phyloP scores from a whole-genome alignment of 2,113 vertebrate genomes.

The Todiramphus chloris region DNA sequence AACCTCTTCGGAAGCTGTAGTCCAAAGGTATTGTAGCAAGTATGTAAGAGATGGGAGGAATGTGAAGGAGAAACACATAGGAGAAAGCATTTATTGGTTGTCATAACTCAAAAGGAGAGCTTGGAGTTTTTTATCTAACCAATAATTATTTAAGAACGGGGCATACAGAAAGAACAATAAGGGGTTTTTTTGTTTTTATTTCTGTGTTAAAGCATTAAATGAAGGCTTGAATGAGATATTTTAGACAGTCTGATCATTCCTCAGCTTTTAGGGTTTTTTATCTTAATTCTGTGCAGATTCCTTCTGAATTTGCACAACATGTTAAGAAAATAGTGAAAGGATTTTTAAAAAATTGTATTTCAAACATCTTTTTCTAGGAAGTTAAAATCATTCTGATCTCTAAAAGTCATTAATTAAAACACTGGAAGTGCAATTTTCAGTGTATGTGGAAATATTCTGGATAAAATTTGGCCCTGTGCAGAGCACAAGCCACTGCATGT shows the following conservation, averaged over 20 bases:
- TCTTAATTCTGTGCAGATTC: not conserved
- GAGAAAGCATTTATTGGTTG: not conserved
- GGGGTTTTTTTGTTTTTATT: not conserved
- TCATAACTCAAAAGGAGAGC: not conserved
- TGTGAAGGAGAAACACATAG: not conserved
- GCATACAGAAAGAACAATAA: not conserved
- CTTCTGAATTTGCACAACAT: not conserved
- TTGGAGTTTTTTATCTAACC: not conserved
- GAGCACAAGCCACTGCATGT: not conserved
- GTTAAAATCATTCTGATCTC: not conserved
- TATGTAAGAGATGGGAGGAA: not conserved
- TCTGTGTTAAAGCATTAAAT: not conserved
- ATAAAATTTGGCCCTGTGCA: not conserved
- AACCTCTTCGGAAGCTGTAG: not conserved
- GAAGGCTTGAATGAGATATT: not conserved
- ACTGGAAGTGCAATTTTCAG: not conserved
- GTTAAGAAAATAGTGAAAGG: not conserved
- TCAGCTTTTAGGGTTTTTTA: not conserved
- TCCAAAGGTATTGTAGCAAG: not conserved
- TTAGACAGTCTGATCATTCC: not conserved
- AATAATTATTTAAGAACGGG: not conserved
- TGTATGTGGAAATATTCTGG: not conserved
- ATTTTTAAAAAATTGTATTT: not conserved
- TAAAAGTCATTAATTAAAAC: not conserved
- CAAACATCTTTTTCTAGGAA: not conserved